Base-by-base conservation (phyloP, 2,797 vertebrate genomes). In the Silurus aristotelis region DNA sequence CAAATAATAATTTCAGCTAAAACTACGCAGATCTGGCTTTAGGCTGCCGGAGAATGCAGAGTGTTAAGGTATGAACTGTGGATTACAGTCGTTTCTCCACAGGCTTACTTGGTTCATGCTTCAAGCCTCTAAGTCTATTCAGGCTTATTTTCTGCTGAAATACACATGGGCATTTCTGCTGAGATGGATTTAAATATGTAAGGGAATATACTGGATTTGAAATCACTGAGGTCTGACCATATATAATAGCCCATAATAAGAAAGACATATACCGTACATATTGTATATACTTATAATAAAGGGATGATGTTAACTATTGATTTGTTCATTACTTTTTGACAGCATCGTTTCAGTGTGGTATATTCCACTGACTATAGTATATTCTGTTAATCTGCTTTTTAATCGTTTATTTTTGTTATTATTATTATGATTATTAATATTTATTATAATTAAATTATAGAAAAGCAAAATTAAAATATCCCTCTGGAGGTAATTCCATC, bases 71-170 rank as follows among this genome's bases (percentile, higher is more conserved):
- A 25, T 67, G 79, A 88, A 48, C 72, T 20, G 58, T 86, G 87
- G 87, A 89, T 85, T 90, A 90, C 67, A 80, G 87, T 82, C 15
- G 22, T 82, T 82, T 87, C 80, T 87, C 67, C 84, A 87, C 76
- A 80, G 86, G 86, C 70, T 89, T 86, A 83, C 61, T 46, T 86
- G 73, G 67, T 80, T 82, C 52, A 87, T 84, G 83, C 82, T 87
- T 84, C 80, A 71, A 67, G 66, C 67, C 68, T 85, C 63, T 87
- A 87, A 85, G 82, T 86, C 87, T 71, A 82, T 84, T 71, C 77
- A 87, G 85, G 85, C 87, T 89, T 84, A 85, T 89, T 87, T 89
- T 89, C 79, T 87, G 75, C 79, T 84, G 70, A 83, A 86, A 86
- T 88, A 83, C 84, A 70, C 76, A 83, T 63, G 64, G 73, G 78